Conservation (phyloP, 2,113 vertebrate species). For the Mesoclemmys tuberculata region DNA sequence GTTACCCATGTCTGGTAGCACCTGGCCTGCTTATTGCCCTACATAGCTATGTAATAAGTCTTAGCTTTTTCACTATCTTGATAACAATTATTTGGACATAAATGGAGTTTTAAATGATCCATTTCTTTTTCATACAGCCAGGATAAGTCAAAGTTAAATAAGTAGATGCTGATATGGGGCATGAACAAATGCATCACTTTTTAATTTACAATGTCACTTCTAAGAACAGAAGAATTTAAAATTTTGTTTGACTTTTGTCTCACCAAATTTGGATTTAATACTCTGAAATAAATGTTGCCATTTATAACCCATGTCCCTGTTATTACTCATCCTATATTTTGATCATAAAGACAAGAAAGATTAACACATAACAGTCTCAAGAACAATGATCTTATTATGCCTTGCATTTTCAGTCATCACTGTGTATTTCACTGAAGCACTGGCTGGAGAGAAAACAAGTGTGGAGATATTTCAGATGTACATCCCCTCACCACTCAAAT, state of each 20-base stretch:
- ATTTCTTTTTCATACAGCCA: background rate
- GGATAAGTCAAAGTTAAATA: background rate
- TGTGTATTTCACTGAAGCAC: background rate
- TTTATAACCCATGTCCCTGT: background rate
- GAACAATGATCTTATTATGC: constrained; percentile 44
- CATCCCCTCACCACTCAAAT: background rate
- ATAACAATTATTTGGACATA: background rate
- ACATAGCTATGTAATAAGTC: background rate
- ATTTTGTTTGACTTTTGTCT: background rate
- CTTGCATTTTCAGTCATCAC: constrained; percentile 27
- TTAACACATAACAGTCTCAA: constrained; percentile 15
- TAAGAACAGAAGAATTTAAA: background rate
- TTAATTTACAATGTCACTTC: accelerated
- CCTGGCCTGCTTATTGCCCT: background rate
- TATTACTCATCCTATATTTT: constrained; percentile 9
- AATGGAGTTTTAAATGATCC: background rate
- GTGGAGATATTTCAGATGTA: background rate
- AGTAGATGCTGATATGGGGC: background rate
- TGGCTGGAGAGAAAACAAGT: background rate
- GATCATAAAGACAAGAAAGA: constrained; percentile 27
- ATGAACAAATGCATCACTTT: background rate
- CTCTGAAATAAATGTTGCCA: background rate
- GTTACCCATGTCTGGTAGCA: background rate
- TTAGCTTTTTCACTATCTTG: background rate
- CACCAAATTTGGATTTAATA: background rate